These are phyloP conservation scores for Actenoides hombroni DNA, from an alignment of 2,113 vertebrate genomes.

Conservation along the genomic window DNA sequence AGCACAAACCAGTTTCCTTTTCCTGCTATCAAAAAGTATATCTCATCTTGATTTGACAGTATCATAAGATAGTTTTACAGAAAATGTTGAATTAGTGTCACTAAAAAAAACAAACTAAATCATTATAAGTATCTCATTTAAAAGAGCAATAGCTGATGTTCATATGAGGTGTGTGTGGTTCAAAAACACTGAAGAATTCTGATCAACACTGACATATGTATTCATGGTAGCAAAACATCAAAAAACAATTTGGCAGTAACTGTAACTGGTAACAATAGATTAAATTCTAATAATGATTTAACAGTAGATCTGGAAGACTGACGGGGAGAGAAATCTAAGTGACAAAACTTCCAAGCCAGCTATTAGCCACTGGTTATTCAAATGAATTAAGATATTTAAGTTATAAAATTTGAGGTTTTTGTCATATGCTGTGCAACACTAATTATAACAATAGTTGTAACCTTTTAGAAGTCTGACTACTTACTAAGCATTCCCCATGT, in stretches of 20 bases:
- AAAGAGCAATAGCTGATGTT: conserved; percentile 52
- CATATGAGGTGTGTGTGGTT: conserved; percentile 13
- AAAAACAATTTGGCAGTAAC: conserved; percentile 30
- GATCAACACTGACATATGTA: background rate
- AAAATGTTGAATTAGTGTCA: conserved; percentile 32
- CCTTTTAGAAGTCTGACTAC: background rate
- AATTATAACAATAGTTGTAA: background rate
- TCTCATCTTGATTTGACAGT: conserved; percentile 34
- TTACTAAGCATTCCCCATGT: background rate
- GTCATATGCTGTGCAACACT: background rate
- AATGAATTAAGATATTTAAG: background rate
- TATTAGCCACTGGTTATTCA: background rate
- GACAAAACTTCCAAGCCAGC: background rate
- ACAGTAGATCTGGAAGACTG: background rate
- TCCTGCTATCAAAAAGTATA: conserved; percentile 42
- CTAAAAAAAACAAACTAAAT: background rate
- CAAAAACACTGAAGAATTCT: conserved; percentile 42
- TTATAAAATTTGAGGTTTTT: background rate
- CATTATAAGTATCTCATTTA: conserved; percentile 29
- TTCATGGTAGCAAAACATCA: background rate
- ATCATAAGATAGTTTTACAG: conserved; percentile 3
- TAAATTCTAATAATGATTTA: background rate
- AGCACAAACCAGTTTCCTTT: conserved; percentile 48
- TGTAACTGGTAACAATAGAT: background rate
- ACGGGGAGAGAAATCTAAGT: background rate